A percentile compares a stretch with the other conserved stretches of the same genome.
Conservation (phyloP, 2,113 vertebrate genomes). For the Gallinago paraguaiae region DNA sequence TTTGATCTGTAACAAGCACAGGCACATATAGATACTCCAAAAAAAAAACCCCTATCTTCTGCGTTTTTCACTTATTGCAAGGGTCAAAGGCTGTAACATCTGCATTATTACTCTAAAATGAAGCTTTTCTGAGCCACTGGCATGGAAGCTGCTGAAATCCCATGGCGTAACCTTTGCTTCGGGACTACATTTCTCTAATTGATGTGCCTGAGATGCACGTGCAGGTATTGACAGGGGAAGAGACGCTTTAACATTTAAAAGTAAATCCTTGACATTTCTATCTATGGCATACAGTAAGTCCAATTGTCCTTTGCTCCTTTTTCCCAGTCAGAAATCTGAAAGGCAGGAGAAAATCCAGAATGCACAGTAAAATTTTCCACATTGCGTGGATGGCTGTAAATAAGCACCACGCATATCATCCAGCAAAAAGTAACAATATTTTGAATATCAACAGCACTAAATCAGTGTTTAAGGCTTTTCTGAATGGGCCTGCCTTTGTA, state of each 20-base stretch:
- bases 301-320: background rate
- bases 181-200: background rate
- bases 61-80: background rate
- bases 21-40: constrained; percentile 14
- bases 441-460: background rate
- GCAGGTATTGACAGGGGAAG: background rate
- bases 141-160: background rate
- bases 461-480: background rate
- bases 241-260: constrained; percentile 13
- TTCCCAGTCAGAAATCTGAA: background rate
- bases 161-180: background rate
- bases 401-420: background rate
- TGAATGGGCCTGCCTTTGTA: background rate
- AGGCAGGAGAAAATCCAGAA: background rate
- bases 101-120: background rate
- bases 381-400: background rate
- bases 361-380: background rate
- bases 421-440: background rate
- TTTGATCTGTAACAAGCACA: constrained; percentile 28
- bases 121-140: background rate
- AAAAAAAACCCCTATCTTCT: background rate
- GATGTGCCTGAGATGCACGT: background rate
- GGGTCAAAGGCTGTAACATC: background rate
- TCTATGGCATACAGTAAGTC: background rate
- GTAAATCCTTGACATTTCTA: constrained; percentile 15